phyloP scores from a whole-genome alignment of 2,888 invertebrate genomes.

The Dynastes hyllus region DNA sequence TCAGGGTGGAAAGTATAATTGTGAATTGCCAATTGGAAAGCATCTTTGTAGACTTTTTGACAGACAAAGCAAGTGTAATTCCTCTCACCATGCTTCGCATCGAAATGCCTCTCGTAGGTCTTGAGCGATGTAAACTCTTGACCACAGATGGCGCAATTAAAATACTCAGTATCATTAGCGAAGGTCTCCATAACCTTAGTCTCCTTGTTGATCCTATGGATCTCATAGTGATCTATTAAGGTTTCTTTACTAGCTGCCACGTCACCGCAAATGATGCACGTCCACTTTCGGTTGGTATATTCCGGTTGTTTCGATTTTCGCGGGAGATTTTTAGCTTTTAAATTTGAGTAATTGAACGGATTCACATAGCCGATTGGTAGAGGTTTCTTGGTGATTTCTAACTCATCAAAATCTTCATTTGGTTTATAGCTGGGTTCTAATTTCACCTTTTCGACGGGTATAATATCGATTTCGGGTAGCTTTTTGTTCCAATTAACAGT shows the following conservation, averaged over 20 bases:
- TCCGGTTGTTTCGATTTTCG: constrained; percentile 44
- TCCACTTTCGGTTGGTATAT: constrained; percentile 54
- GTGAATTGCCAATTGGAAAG: constrained; percentile 58
- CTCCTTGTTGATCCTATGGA: constrained; percentile 57
- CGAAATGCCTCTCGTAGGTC: constrained; percentile 64
- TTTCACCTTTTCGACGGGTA: constrained; percentile 51
- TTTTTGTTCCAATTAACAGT: constrained; percentile 50
- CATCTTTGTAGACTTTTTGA: constrained; percentile 70
- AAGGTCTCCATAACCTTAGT: constrained; percentile 32
- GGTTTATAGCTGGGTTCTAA: constrained; percentile 15
- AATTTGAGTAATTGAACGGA: constrained; percentile 55
- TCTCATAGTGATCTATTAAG: constrained; percentile 58
- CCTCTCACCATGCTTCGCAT: constrained; percentile 71
- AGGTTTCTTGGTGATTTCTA: background rate
- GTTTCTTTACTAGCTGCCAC: constrained; percentile 53
- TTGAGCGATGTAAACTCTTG: constrained; percentile 62
- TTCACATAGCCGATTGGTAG: constrained; percentile 54
- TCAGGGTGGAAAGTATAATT: constrained; percentile 55
- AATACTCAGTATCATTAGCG: constrained; percentile 54
- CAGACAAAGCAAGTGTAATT: constrained; percentile 77
- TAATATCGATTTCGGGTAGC: constrained; percentile 56
- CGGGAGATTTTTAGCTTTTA: constrained; percentile 30
- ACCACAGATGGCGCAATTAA: constrained; percentile 60
- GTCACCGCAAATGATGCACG: constrained; percentile 58
- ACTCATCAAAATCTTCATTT: constrained; percentile 22